These are phyloP conservation scores for Grammomys surdaster DNA, from an alignment of 2,113 vertebrate genomes.

Conservation along the genomic window DNA sequence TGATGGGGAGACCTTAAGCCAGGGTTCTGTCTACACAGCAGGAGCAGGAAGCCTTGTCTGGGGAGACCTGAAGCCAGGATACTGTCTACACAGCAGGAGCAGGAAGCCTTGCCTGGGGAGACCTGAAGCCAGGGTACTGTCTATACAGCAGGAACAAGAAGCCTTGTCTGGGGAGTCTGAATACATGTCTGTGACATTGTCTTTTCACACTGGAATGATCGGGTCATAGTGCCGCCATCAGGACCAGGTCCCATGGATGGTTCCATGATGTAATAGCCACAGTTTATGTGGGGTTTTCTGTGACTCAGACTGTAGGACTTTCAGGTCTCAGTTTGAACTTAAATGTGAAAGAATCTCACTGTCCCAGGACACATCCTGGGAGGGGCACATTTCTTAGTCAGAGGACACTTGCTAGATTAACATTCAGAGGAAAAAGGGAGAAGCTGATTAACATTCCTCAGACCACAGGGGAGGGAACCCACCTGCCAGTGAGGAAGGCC, in stretches of 20 bases:
- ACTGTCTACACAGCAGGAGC: background rate
- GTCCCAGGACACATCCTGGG: too few relatives aligned
- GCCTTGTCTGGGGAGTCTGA: background rate
- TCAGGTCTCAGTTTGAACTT: too few relatives aligned
- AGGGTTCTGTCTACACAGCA: background rate
- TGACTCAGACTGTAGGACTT: background rate
- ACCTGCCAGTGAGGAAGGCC: too few relatives aligned
- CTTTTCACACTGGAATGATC: background rate
- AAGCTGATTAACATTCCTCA: too few relatives aligned
- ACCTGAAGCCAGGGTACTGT: background rate
- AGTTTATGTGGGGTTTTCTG: background rate
- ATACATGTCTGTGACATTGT: background rate
- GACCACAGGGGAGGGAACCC: too few relatives aligned
- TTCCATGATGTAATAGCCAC: background rate
- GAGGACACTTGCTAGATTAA: too few relatives aligned
- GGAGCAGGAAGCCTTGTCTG: background rate
- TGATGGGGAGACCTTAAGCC: background rate
- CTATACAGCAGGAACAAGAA: background rate
- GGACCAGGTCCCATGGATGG: background rate
- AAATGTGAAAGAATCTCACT: too few relatives aligned
- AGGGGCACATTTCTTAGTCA: too few relatives aligned
- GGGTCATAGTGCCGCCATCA: fast-evolving
- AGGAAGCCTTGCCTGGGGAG: background rate
- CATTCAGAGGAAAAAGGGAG: too few relatives aligned
- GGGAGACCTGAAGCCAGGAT: background rate